Evolutionary conservation across 2,113 vertebrate species (phyloP), one percentile per base, ranked within the genome.

Genomic region (Excalfactoria chinensis): DNA sequence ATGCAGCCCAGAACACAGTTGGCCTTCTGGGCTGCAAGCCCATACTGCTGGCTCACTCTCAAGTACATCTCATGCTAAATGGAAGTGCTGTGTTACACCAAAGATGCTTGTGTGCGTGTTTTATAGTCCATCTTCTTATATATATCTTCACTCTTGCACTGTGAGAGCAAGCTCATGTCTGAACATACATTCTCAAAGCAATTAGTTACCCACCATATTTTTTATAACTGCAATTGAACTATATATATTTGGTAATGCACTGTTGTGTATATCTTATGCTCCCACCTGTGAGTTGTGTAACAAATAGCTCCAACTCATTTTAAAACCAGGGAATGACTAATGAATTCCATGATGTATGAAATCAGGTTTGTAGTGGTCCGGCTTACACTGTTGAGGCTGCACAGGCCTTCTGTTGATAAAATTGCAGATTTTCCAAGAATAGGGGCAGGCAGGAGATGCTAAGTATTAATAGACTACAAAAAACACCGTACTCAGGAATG

Each of bases 361-460:
- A 75, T 90, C 37, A 86, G 81, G 48, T 51, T 21, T 41, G 62
- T 68, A 63, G 80, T 83, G 70, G 19, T 68, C 67, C 63, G 67
- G 26, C 64, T 95, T 82, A 28, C 73, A n/a, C 28, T 44, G 58
- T 91, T 89, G 44, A 40, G 79, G 77, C 91, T 93, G 67, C 71
- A 67, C 73, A 71, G 68, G 84, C 69, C 93, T 91, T 91, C 60
- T 86, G 60, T 35, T 97, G 93, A 97, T 83, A 80, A 97, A 95
- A 79, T 89, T 96, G 77, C 79, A 93, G 48, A 63, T 15, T 91
- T 92, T 92, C 53, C 60, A 59, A 82, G 87, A 93, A 91, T 26
- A 32, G 83, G 70, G 53, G 28, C 82, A 95, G 67, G 43, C 41
- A 91, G 53, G 69, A 80, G 53, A 88, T 82, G 69, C 81, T 81